Evolutionary conservation across 2,888 invertebrate genomes (phyloP), one percentile per base, ranked within the genome.

Genomic region (Pyrrhosoma nymphula): DNA sequence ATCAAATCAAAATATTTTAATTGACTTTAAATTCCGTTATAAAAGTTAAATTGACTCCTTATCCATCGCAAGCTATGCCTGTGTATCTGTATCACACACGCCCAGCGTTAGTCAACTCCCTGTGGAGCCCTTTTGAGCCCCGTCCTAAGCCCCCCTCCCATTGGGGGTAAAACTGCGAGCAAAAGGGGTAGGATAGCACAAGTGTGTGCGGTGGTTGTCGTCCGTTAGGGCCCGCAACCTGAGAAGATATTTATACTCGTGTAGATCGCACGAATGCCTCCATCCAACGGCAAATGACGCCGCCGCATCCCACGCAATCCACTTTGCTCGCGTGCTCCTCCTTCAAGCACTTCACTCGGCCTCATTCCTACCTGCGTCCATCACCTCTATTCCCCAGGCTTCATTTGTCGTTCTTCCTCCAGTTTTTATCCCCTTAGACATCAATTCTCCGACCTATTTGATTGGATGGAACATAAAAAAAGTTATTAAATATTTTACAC

Each of bases 201-300:
- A 26, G 88, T 47, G 39, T n/a, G 23, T 88, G 88, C 23, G 16
- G 88, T 47, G 47, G 47, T 39, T 8, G 47, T 23, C 90, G 90
- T 90, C 30, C 60, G 90, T 56, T 56, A 56, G 60, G 18, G 26
- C 60, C 60, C 35, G 63, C 63, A 91, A 91, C 60, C 26, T 26
- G 69, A 75, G 69, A 47, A 69, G 93, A 69, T 39, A 89, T 89
- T 56, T 39, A 93, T 69, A 69, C 39, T 47, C 93, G 63, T 39
- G 69, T 75, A 93, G 39, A 93, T 93, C 75, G 93, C 39, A 93
- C 69, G 75, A 93, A 75, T 93, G 93, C 75, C 93, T 75, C 69
- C 55, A 55, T 75, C 69, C 55, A 75, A 69, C 93, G 63, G 93
- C 69, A 93, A 63, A 93, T 63, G 56, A 23, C n/a, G 35, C 93